Conservation (phyloP, 1,140 invertebrate genomes). For the Cherax quadricarinatus region DNA sequence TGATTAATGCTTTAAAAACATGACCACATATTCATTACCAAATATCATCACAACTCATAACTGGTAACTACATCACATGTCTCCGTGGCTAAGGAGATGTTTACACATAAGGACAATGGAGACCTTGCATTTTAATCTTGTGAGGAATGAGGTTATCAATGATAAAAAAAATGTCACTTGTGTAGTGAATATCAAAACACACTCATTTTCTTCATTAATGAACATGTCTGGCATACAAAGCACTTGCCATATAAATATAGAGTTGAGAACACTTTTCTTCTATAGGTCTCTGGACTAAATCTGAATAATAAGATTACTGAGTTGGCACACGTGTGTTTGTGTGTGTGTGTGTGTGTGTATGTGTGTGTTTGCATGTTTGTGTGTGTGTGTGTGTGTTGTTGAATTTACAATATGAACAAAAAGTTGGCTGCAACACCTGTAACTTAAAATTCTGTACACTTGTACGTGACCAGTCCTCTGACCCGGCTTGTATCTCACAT, state of each 20-base stretch:
- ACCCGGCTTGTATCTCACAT: slow-evolving; percentile 31
- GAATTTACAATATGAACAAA: slow-evolving; percentile 53
- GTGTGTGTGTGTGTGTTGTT: background rate
- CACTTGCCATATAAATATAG: slow-evolving; percentile 56
- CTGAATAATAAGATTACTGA: slow-evolving; percentile 51
- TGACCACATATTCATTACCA: background rate
- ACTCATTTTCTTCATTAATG: slow-evolving; percentile 37
- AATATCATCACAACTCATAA: background rate
- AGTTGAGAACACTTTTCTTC: slow-evolving; percentile 37
- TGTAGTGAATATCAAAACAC: slow-evolving; percentile 46
- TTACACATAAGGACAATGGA: background rate
- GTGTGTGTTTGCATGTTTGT: background rate
- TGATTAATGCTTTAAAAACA: slow-evolving; percentile 1
- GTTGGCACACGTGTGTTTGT: background rate
- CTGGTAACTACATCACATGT: background rate
- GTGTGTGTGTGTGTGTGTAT: background rate
- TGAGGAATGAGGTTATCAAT: slow-evolving; percentile 37
- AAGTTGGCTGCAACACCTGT: slow-evolving; percentile 45
- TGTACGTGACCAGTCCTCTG: slow-evolving; percentile 44
- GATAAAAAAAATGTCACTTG: slow-evolving; percentile 11
- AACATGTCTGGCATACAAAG: slow-evolving; percentile 57
- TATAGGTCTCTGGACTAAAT: slow-evolving; percentile 56
- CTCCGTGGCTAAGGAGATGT: background rate
- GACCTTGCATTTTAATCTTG: background rate
- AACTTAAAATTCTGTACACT: slow-evolving; percentile 63